Conservation (phyloP, 2,113 vertebrate genomes). For the Mus pahari region DNA sequence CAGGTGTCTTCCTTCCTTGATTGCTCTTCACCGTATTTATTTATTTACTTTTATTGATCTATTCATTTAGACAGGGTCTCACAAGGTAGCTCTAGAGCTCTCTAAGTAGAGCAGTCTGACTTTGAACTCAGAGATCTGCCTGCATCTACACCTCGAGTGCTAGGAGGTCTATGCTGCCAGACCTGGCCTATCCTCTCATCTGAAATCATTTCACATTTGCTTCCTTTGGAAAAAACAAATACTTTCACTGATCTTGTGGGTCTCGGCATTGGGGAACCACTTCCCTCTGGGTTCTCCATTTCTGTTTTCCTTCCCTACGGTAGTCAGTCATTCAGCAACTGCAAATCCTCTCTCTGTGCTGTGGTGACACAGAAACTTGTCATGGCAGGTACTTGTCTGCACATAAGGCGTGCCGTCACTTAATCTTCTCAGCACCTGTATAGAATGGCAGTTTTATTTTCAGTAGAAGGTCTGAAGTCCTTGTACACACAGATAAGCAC, state of each 20-base stretch:
- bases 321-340: neutral
- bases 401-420: accelerated
- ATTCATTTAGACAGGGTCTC: neutral
- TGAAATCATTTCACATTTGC: neutral
- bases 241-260: neutral
- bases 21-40: neutral
- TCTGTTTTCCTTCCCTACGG: neutral
- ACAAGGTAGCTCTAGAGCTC: neutral
- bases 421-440: neutral
- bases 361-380: neutral
- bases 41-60: neutral
- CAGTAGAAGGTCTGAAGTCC: neutral
- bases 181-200: neutral
- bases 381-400: neutral
- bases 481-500: neutral
- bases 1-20: neutral
- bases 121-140: neutral
- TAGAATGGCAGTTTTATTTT: neutral
- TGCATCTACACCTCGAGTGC: neutral
- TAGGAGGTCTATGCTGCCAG: neutral
- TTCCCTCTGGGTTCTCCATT: neutral
- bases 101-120: neutral
- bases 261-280: neutral
- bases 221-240: neutral
- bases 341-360: neutral